Base-by-base conservation (phyloP, 2,888 invertebrate species). In the Heliconius hortense region DNA sequence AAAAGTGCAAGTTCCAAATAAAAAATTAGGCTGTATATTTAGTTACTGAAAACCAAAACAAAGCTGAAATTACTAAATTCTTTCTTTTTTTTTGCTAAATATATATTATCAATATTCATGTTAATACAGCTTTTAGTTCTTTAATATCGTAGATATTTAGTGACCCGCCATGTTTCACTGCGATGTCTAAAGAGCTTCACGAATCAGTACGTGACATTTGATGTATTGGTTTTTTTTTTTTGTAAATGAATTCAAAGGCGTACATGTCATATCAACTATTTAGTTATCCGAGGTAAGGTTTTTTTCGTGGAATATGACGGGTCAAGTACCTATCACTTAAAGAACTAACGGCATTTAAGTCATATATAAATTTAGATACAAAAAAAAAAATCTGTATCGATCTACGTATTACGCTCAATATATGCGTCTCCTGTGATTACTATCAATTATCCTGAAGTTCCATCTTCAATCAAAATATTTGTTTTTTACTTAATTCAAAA, bases 191-290 rank as follows among this genome's bases (percentile, higher is more conserved):
- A 64, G n/a, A 35, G n/a, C 35, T 64, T 66, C 13, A 66, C 35
- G 24, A 66, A 66, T 66, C 13, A 35, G n/a, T 64, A 39, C 64
- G 64, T 64, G 64, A 64, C 35, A 39, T 43, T 43, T 15, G 24
- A n/a, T 21, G n/a, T n/a, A n/a, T 35, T 35, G 2, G 18, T 48
- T 35, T 24, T 2, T 39, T 24, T 2, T 39, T 24, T 66, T 39
- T 24, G n/a, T n/a, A 15, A 39, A 39, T 24, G 4, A 26, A 39
- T 66, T 66, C 2, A 39, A 39, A 43, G 7, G 24, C 39, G 39
- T 24, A 64, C 66, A 66, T 66, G 39, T 24, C 24, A 66, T 66
- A 66, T 66, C 66, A 13, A 66, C 39, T 15, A 43, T 66, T 66
- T 15, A 66, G 39, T 43, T 66, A 64, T 66, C 56, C 10, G 31